These are phyloP conservation scores for Phymatocera aterrima DNA, from an alignment of 2,888 invertebrate genomes.

Conservation along the genomic window DNA sequence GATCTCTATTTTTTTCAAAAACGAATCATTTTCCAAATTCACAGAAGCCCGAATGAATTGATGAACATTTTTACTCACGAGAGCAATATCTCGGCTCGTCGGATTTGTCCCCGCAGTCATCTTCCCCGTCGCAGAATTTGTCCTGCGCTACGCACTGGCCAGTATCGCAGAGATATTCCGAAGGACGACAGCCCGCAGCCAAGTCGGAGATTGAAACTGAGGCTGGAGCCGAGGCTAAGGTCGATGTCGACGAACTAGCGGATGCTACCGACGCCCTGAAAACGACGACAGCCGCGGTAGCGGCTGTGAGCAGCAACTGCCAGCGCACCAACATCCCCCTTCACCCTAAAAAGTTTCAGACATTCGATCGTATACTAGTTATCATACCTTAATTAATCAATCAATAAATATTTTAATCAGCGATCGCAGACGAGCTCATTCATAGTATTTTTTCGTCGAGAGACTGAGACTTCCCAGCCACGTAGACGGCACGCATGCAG, in stretches of 20 bases:
- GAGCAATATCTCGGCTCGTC: constrained; percentile 87
- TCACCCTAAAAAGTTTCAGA: constrained; percentile 60
- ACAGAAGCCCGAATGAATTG: background rate
- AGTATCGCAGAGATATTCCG: constrained; percentile 74
- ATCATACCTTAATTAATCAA: background rate
- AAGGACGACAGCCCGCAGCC: constrained; percentile 74
- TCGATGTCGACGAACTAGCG: constrained; percentile 60
- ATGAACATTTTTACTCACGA: constrained; percentile 79
- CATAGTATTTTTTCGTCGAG: too few species aligned
- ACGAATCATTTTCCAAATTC: background rate
- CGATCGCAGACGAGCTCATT: background rate
- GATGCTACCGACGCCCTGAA: constrained; percentile 61
- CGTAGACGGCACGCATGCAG: too few species aligned
- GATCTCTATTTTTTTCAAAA: too few species aligned
- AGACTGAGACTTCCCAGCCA: too few species aligned
- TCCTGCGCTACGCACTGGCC: constrained; percentile 83
- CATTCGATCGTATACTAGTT: background rate
- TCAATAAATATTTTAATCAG: background rate
- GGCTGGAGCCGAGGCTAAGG: constrained; percentile 50
- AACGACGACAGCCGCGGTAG: constrained; percentile 69
- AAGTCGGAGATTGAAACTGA: constrained; percentile 44
- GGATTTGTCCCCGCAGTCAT: constrained; percentile 87
- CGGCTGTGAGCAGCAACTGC: constrained; percentile 72
- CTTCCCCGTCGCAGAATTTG: constrained; percentile 87
- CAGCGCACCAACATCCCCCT: constrained; percentile 73